Evolutionary conservation across 2,113 vertebrate genomes (phyloP), one percentile per base, ranked within the genome.

Genomic region (Rhinichthys klamathensis): DNA sequence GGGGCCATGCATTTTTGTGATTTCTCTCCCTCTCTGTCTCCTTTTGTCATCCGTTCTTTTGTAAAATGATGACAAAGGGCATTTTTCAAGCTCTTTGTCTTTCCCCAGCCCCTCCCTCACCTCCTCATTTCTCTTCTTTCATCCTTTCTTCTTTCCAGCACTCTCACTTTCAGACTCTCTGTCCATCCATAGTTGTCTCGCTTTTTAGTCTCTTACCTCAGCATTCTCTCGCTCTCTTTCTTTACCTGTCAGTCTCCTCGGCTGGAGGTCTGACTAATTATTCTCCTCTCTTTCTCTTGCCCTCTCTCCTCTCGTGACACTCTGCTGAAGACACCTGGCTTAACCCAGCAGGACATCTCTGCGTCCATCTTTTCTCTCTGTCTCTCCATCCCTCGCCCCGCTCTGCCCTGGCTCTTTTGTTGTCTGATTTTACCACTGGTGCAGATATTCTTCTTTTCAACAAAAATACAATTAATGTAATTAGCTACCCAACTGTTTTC

Each of bases 61-160:
- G 91, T 92, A 44, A 81, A 87, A 84, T 41, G 65, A 91, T 84
- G 91, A 93, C 93, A 94, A 90, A 93, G 91, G 90, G 89, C 85
- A 90, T 88, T 92, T 93, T 90, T 91, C 88, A 90, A 84, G 86
- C 90, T 90, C 49, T 76, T 90, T 46, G 85, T 85, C 77, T 90
- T 87, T 83, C 75, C 88, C 85, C 91, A 87, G 49, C 87, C 89
- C 84, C 87, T 58, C 90, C 65, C 54, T 46, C 85, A 16, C 85
- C 85, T 73, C 85, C 73, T 23, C 77, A 51, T 58, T 85, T 83
- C 54, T 83, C 80, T 41, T 85, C 89, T 80, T 67, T 67, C 80
- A 75, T 76, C 58, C 80, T 70, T 65, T 82, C 85, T 79, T 84
- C 88, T 76, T 54, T 76, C 46, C 16, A 83, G 81, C 87, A 73